Evolutionary conservation across 2,113 vertebrate genomes (phyloP).

Genomic region (Brienomyrus brachyistius): DNA sequence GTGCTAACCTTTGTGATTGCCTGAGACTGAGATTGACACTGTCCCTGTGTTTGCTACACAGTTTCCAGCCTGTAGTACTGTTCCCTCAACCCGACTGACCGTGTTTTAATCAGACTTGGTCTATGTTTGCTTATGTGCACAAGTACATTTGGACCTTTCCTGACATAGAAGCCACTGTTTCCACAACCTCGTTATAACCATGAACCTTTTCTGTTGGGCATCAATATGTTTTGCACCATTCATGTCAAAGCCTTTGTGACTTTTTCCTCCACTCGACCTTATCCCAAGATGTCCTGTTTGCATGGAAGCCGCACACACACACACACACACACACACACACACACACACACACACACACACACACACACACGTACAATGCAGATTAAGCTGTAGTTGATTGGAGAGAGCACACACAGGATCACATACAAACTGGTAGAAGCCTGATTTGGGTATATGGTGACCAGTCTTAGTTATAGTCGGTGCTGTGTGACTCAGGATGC

Average conservation of each 20-base stretch:
- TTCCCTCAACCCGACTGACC: not conserved
- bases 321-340: no score
- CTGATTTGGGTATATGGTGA: not conserved
- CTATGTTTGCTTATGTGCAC: not conserved
- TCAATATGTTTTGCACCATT: not conserved
- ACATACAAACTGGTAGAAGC: not conserved
- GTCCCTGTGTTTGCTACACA: not conserved
- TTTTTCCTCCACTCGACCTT: not conserved
- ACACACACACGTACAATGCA: not conserved
- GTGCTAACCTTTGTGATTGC: not conserved
- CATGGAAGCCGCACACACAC: not conserved
- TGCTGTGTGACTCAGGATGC: not conserved
- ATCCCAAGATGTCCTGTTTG: not conserved
- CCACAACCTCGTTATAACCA: not conserved
- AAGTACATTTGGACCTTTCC: not conserved
- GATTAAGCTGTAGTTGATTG: not conserved
- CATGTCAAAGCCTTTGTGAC: not conserved
- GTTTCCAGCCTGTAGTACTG: not conserved
- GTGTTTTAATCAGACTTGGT: not conserved
- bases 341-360: no score
- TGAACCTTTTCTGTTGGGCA: not conserved
- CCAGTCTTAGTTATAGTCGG: not conserved
- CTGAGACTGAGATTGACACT: not conserved
- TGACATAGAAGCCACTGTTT: not conserved
- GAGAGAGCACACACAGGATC: not conserved